Evolutionary conservation across 2,113 vertebrate species (phyloP).

Genomic region (Tinamus guttatus): DNA sequence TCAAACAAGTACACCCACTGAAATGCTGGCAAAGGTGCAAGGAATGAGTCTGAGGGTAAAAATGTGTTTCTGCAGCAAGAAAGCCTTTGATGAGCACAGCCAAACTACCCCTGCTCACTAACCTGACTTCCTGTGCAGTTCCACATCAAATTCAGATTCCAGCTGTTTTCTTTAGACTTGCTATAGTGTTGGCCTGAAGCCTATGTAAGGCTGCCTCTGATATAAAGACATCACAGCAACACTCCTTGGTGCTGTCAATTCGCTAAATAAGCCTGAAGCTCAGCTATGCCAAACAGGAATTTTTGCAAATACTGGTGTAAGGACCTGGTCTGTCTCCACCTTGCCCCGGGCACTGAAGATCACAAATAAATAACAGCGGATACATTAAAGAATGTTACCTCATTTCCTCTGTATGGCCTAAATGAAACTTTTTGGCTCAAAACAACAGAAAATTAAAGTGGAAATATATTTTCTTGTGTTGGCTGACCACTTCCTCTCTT

Average conservation of each 20-base stretch:
- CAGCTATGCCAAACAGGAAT: background rate
- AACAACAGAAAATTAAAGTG: background rate
- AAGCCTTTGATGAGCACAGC: background rate
- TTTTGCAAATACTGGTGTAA: background rate
- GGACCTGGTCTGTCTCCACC: background rate
- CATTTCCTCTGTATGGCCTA: background rate
- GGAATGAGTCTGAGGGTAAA: background rate
- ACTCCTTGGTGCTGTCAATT: background rate
- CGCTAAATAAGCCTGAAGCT: background rate
- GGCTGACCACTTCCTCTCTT: background rate
- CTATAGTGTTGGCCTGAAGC: background rate
- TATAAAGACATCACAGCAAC: background rate
- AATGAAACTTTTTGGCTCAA: background rate
- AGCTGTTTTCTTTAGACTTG: background rate
- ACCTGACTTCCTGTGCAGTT: background rate
- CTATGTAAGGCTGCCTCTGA: background rate
- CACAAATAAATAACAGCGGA: background rate
- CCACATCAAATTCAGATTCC: background rate
- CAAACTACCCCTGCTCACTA: background rate
- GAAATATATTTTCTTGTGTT: background rate
- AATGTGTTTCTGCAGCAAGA: background rate
- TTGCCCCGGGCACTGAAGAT: background rate
- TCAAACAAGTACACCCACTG: background rate
- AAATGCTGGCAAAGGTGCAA: background rate
- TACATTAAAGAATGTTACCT: too few relatives aligned